Conservation (phyloP, 2,888 invertebrate genomes). For the Corbicula japonica region DNA sequence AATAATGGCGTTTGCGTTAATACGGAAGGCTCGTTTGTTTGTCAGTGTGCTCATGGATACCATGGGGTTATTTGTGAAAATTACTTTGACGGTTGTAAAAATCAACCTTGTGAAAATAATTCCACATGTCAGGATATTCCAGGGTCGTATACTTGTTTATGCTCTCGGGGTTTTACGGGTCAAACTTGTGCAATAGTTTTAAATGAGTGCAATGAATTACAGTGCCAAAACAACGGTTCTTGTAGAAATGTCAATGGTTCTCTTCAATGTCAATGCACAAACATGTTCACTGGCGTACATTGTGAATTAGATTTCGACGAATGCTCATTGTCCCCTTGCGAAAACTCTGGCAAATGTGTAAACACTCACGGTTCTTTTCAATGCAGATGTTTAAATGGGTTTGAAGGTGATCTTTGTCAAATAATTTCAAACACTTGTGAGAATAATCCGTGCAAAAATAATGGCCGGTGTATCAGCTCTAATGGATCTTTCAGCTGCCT, state of each 20-base stretch:
- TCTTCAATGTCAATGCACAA: conserved; percentile 33
- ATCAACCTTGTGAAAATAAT: neutral
- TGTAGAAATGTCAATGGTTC: conserved; percentile 33
- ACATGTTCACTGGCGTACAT: conserved; percentile 2
- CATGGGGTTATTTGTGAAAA: neutral
- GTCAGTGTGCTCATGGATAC: neutral
- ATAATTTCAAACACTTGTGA: conserved; percentile 2
- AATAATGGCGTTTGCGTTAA: neutral
- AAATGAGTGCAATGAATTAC: conserved; percentile 27
- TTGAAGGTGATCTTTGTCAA: conserved; percentile 16
- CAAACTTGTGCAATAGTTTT: conserved; percentile 28
- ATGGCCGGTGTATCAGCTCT: conserved; percentile 10
- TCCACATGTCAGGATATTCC: conserved; percentile 15
- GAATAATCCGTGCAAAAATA: conserved; percentile 29
- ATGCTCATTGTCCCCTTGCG: conserved; percentile 25
- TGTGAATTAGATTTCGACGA: conserved; percentile 23
- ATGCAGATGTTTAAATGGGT: conserved; percentile 38
- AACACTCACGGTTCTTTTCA: conserved; percentile 18
- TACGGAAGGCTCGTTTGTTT: neutral
- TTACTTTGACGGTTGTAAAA: conserved; percentile 5
- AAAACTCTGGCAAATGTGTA: conserved; percentile 24
- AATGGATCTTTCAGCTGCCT: conserved; percentile 12
- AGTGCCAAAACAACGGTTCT: conserved; percentile 28
- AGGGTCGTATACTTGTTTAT: conserved; percentile 22
- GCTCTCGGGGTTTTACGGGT: conserved; percentile 24